phyloP scores from a whole-genome alignment of 92 coral and sea anemone species.

The Zoanthus sociatus region DNA sequence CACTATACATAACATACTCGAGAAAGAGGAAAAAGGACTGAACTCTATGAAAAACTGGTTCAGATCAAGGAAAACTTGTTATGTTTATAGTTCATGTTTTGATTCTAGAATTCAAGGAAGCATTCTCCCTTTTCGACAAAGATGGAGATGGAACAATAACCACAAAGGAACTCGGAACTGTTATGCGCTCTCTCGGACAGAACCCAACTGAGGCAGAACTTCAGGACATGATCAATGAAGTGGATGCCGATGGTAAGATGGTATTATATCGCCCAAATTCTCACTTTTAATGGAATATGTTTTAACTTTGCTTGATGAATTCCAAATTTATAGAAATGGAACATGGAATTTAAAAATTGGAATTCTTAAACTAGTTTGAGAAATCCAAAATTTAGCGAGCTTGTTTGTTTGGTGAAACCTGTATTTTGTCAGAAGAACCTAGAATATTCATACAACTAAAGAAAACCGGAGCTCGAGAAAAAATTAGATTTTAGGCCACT shows the following conservation, averaged over 20 bases:
- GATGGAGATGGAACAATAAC: conserved; percentile 98
- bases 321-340: no score
- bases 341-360: neutral
- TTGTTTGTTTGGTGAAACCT: no score
- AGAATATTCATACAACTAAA: no score
- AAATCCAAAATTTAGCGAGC: neutral
- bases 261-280: neutral
- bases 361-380: neutral
- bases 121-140: conserved; percentile 92
- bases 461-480: no score
- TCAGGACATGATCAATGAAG: conserved; percentile 65
- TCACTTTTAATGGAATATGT: no score
- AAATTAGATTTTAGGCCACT: no score
- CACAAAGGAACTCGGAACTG: conserved; percentile 91
- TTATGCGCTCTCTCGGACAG: conserved; percentile 96
- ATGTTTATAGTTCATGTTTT: neutral
- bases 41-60: neutral
- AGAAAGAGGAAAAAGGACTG: neutral
- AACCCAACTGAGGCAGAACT: conserved; percentile 65
- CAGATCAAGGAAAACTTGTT: neutral
- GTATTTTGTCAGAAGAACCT: no score
- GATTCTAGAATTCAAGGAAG: conserved; percentile 90
- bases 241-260: conserved; percentile 84
- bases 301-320: no score
- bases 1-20: no score